Evolutionary conservation across 1,140 invertebrate genomes (phyloP), one percentile per base, ranked within the genome.

Genomic region (Zaprionus tsacasi): DNA sequence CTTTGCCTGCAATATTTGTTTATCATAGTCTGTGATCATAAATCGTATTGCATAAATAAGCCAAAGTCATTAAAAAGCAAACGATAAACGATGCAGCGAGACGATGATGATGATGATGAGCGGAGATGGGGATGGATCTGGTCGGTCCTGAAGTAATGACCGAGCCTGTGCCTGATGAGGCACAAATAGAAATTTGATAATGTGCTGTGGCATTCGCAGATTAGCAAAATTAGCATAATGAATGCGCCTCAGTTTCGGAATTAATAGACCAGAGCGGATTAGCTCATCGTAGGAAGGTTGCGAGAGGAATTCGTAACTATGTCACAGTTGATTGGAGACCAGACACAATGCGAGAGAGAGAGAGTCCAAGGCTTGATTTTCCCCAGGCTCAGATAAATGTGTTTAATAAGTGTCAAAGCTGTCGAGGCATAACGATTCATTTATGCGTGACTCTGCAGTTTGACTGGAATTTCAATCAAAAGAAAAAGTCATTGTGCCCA

Each of bases 111-210:
- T 8, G 45, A n/a, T 55, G 15, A n/a, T 12, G 6, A 13, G 13
- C 27, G 30, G 15, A n/a, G 35, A 35, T 21, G 21, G 2, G 21
- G 21, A 21, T 21, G 21, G 21, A 21, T 21, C 21, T 2, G 21
- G 21, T 21, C 21, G 40, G n/a, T 15, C 0, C n/a, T 15, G 2
- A 8, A 45, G 40, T 45, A 45, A 45, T 45, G 40, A 45, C 40
- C 33, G 7, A 15, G 40, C 40, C 40, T 45, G 13, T 48, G 43
- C 33, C 81, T 86, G 74, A 86, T 81, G 79, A 86, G 79, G 71
- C 82, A 78, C 71, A 69, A 82, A 87, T 72, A 79, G 66, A 79
- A 87, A 87, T 87, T 86, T 86, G 66, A 82, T 77, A 86, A 82
- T 52, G 70, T 70, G 54, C 66, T 81, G 73, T 52, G 70, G 69